A percentile compares a stretch with the other conserved stretches of the same genome.
Evolutionary conservation across 2,797 vertebrate species (phyloP).

Genomic region (Lacerta bilineata): DNA sequence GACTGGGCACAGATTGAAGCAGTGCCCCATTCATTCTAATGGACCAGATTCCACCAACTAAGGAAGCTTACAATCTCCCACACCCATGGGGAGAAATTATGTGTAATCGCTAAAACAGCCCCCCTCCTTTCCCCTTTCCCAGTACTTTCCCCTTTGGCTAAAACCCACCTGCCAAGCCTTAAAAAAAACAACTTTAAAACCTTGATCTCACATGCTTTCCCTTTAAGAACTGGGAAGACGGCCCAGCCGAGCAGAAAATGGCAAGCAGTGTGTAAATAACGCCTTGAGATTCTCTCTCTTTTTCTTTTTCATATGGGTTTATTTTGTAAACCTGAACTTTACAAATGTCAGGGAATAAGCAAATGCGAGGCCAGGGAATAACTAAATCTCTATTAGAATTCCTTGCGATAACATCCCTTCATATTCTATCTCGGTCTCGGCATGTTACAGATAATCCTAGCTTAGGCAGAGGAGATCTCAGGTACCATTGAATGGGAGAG

Average conservation of each 20-base stretch:
- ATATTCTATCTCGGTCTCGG: conserved; percentile 56
- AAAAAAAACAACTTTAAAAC: conserved; percentile 1
- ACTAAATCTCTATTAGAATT: conserved; percentile 73
- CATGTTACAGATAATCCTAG: conserved; percentile 53
- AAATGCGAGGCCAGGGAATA: conserved; percentile 72
- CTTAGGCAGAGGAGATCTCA: conserved; percentile 38
- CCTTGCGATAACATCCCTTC: conserved; percentile 39
- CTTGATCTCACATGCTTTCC: neutral
- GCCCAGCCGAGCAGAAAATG: neutral
- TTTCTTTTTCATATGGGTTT: conserved; percentile 45
- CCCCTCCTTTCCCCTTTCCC: neutral
- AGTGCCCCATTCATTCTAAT: no score
- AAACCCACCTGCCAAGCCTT: neutral
- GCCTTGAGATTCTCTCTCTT: conserved; percentile 29
- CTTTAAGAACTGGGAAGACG: conserved; percentile 14
- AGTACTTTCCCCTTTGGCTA: neutral
- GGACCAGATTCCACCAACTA: no score
- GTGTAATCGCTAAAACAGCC: neutral
- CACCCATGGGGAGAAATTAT: no score
- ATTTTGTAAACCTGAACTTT: conserved; percentile 83
- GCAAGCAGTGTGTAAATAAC: neutral
- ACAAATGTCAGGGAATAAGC: conserved; percentile 78
- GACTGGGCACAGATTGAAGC: no score
- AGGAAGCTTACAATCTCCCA: neutral
- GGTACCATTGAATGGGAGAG: conserved; percentile 52